Percentiles rank a stretch among this genome's conserved stretches.
Conservation (phyloP, 2,113 vertebrate species). For the Pleuronectes platessa region DNA sequence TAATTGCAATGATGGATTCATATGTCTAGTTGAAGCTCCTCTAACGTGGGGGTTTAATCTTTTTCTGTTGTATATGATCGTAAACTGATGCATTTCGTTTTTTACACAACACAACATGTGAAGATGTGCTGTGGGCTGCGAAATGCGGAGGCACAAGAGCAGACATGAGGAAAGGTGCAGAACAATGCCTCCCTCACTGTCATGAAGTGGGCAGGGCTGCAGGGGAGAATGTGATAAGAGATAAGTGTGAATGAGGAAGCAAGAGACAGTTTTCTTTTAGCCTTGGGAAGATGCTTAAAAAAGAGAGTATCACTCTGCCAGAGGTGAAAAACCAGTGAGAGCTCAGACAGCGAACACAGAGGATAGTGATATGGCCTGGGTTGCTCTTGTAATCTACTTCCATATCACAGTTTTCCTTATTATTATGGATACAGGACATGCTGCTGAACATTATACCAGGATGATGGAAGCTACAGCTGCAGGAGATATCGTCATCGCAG, state of each 20-base stretch:
- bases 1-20: too few relatives aligned
- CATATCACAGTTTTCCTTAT: conserved; percentile 12
- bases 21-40: too few relatives aligned
- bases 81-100: too few relatives aligned
- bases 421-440: not conserved
- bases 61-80: too few relatives aligned
- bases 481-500: conserved; percentile 75
- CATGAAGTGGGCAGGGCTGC: conserved; percentile 44
- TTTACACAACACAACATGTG: too few relatives aligned
- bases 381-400: not conserved
- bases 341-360: not conserved
- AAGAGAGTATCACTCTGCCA: conserved; percentile 41
- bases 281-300: conserved; percentile 26
- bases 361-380: conserved; percentile 30
- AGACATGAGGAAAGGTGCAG: not conserved
- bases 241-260: conserved; percentile 34
- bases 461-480: conserved; percentile 11
- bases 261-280: conserved; percentile 16
- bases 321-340: conserved; percentile 6
- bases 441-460: not conserved
- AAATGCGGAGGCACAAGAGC: not conserved
- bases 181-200: conserved; percentile 36
- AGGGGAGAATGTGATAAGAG: conserved; percentile 45
- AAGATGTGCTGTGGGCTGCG: too few relatives aligned
- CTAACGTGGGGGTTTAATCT: too few relatives aligned